Evolutionary conservation across 1,140 invertebrate genomes (phyloP), one percentile per base, ranked within the genome.

Genomic region (Oscheius sp.): DNA sequence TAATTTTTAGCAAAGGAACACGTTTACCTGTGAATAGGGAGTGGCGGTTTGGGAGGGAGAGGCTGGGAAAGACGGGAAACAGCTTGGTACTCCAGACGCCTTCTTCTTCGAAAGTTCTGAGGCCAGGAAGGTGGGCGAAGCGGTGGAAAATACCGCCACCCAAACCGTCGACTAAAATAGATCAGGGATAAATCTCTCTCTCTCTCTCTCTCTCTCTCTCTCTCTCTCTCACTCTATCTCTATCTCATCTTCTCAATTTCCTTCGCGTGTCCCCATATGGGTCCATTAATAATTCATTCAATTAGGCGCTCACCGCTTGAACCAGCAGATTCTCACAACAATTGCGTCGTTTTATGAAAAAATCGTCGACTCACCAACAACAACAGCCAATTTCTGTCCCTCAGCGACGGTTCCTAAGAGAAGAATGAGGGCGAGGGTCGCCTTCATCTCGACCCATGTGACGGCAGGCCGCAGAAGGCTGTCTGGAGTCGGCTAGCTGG

Each of bases 91-190:
- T 61, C 63, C 63, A 67, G 4, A 74, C 58, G 2, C 72, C 72
- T 36, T 68, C 72, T 15, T 67, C 64, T 42, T 74, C 72, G 36
- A 74, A 68, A 1, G 64, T 67, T 20, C 65, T 31, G 20, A 74
- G 68, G 1, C 35, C 72, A 23, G 49, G 34, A 20, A 61, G 45
- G 29, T 67, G 64, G 1, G 72, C 58, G 28, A 67, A 74, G 13
- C 61, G 58, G 55, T 68, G 65, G 36, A 61, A 74, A 18, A 38
- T 62, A 10, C 36, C 34, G 1, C 49, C 64, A 23, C 68, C 64
- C 23, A 74, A 36, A 59, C 72, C 72, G 31, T 74, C 72, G 15
- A 62, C 66, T 68, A 49, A 68, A 67, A 52, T 3, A 59, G 36
- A 64, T 13, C 20, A 0, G 18, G 64, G 34, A 67, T 23, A 59